Percentiles rank a stretch among this genome's conserved stretches.
Conservation (phyloP, 2,113 vertebrate species). For the Hippopotamus amphibius region DNA sequence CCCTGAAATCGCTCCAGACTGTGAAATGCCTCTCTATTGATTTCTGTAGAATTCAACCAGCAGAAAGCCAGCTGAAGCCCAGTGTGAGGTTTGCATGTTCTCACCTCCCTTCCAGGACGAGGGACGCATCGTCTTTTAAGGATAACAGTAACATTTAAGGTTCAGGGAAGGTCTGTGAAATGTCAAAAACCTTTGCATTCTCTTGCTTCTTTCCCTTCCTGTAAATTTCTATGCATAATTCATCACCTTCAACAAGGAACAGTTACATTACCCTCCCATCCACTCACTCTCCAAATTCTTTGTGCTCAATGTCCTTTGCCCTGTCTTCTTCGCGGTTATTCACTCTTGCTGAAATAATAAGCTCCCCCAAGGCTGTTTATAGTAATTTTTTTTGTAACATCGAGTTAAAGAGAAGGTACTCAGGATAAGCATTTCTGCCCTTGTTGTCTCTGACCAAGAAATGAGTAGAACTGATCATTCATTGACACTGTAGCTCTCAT, state of each 20-base stretch:
- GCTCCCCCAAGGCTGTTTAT: not conserved
- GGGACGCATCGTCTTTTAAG: not conserved
- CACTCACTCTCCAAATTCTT: not conserved
- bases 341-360: not conserved
- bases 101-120: not conserved
- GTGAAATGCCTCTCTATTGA: not conserved
- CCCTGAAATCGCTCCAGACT: not conserved
- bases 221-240: not conserved
- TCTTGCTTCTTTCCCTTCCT: not conserved
- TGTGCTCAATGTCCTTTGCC: not conserved
- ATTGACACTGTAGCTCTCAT: not conserved
- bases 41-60: not conserved
- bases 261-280: too few species aligned
- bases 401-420: slow-evolving; percentile 37
- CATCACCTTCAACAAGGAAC: not conserved
- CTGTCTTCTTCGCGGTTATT: not conserved
- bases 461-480: not conserved
- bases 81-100: not conserved
- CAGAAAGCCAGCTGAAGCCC: not conserved
- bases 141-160: slow-evolving; percentile 7
- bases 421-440: slow-evolving; percentile 10
- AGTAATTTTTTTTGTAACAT: slow-evolving; percentile 3
- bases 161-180: not conserved
- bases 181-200: not conserved
- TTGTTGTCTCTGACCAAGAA: not conserved